These are phyloP conservation scores for Eristalis tenax DNA, from an alignment of 2,888 invertebrate species.

Conservation along the genomic window DNA sequence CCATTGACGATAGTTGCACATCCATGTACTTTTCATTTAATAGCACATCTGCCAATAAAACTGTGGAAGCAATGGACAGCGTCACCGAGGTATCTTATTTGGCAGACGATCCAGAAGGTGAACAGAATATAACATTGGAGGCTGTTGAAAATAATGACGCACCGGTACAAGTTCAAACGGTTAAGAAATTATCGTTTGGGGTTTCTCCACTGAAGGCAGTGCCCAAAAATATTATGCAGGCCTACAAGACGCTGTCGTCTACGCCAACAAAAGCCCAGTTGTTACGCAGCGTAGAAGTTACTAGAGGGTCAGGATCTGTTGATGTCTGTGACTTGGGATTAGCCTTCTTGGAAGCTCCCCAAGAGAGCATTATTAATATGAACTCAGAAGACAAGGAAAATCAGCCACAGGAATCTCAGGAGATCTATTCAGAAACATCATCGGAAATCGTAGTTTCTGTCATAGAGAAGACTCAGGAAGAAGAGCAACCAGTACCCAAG, in stretches of 20 bases:
- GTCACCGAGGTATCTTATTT: constrained; percentile 8
- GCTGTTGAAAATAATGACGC: constrained; percentile 10
- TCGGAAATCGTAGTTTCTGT: constrained; percentile 50
- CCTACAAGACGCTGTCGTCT: constrained; percentile 76
- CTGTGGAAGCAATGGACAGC: constrained; percentile 26
- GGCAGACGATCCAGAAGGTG: constrained; percentile 1
- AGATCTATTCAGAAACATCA: constrained; percentile 45
- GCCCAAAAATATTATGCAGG: constrained; percentile 74
- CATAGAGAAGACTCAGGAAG: constrained; percentile 41
- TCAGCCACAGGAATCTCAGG: constrained; percentile 28
- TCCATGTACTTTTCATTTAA: constrained; percentile 66
- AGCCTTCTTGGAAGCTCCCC: constrained; percentile 42
- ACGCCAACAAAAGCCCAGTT: constrained; percentile 76
- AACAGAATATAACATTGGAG: constrained; percentile 41
- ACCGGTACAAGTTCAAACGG: constrained; percentile 9
- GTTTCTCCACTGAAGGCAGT: constrained; percentile 22
- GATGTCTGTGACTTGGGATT: constrained; percentile 49
- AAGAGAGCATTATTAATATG: constrained; percentile 32
- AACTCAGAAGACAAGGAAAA: constrained; percentile 51
- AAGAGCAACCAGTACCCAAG: constrained; percentile 9
- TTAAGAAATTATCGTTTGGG: constrained; percentile 41
- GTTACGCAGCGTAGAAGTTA: constrained; percentile 72
- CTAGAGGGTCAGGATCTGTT: constrained; percentile 70
- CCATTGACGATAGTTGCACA: constrained; percentile 50
- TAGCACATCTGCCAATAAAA: constrained; percentile 56